Percentiles rank a stretch among this genome's conserved stretches.
Conservation (phyloP, 2,888 invertebrate species). For the Microplitis deprimator region DNA sequence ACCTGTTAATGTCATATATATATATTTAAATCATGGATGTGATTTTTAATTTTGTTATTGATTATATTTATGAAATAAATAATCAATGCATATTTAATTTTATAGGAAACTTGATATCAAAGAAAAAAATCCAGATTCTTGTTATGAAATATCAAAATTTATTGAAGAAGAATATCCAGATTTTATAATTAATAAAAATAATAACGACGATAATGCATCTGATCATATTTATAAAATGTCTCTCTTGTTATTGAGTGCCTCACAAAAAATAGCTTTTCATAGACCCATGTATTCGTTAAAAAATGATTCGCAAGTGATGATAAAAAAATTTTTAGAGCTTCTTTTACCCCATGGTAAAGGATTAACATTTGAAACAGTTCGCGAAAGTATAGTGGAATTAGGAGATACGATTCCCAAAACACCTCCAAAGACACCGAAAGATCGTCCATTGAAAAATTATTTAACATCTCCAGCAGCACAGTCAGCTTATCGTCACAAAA, state of each 20-base stretch:
- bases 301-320: slow-evolving; percentile 73
- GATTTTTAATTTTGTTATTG: too few species aligned
- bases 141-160: slow-evolving; percentile 44
- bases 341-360: slow-evolving; percentile 73
- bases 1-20: too few species aligned
- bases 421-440: slow-evolving; percentile 52
- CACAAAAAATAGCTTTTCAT: slow-evolving; percentile 74
- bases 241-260: slow-evolving; percentile 73
- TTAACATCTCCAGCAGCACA: slow-evolving; percentile 62
- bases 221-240: slow-evolving; percentile 73
- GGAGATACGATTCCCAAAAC: slow-evolving; percentile 49
- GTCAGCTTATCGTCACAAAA: slow-evolving; percentile 59
- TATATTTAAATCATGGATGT: too few species aligned
- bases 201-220: slow-evolving; percentile 59
- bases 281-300: slow-evolving; percentile 75
- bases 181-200: slow-evolving; percentile 67
- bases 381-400: slow-evolving; percentile 71
- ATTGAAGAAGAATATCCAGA: slow-evolving; percentile 71
- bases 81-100: neutral
- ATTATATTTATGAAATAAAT: too few species aligned
- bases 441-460: slow-evolving; percentile 58
- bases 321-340: slow-evolving; percentile 74
- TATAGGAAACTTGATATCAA: neutral
- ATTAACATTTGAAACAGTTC: slow-evolving; percentile 70
- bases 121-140: neutral